phyloP scores from a whole-genome alignment of 2,888 invertebrate species.

The Epirrita christyi region DNA sequence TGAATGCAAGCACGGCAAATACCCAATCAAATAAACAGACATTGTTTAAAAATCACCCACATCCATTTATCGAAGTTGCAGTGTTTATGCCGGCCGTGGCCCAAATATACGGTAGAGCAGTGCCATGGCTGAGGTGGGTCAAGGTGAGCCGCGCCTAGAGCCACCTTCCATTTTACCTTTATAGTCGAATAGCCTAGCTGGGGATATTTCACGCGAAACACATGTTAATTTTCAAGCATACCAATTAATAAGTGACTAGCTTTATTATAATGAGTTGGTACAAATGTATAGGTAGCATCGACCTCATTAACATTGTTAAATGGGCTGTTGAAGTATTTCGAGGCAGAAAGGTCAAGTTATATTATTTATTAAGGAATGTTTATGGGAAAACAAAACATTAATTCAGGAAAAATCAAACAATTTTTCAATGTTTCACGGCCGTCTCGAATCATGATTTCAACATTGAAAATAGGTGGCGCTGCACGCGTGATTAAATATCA shows the following conservation, averaged over 20 bases:
- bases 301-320: slow-evolving; percentile 6
- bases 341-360: slow-evolving; percentile 1
- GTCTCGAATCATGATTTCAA: no score
- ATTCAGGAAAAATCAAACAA: background rate
- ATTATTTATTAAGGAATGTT: background rate
- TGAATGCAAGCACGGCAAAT: background rate
- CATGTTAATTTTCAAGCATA: background rate
- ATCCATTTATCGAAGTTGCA: slow-evolving; percentile 13
- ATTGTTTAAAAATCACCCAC: background rate
- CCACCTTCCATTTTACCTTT: slow-evolving; percentile 18
- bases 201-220: slow-evolving; percentile 5
- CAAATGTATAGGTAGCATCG: background rate
- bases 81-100: slow-evolving; percentile 21
- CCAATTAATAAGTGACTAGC: background rate
- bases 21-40: no score
- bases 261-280: background rate
- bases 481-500: no score
- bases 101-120: slow-evolving; percentile 20
- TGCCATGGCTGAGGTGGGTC: slow-evolving; percentile 18
- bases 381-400: background rate
- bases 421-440: no score
- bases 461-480: no score
- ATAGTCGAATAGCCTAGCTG: slow-evolving; percentile 1
- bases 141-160: slow-evolving; percentile 17
- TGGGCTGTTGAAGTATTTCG: background rate